Evolutionary conservation across 2,797 vertebrate genomes (phyloP), one percentile per base, ranked within the genome.

Genomic region (Rhinogobio ventralis): DNA sequence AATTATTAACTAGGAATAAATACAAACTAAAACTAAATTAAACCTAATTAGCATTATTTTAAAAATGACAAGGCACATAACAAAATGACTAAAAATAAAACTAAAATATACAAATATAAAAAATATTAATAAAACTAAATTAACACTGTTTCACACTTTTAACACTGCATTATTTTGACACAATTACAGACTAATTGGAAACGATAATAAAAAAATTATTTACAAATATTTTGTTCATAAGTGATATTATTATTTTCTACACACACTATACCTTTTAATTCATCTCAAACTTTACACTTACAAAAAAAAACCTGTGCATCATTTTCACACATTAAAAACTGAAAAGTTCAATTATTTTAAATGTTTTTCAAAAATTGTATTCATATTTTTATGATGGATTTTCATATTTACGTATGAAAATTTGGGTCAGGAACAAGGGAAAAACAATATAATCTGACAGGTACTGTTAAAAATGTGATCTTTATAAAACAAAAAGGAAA

Each of bases 221-320:
- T n/a, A n/a, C n/a, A n/a, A 3, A 7, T 13, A 14, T 42, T 23
- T 9, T 57, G 8, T 25, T 57, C 55, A 13, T 60, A 60, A 60
- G 57, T 25, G n/a, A 25, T 14, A 25, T 60, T 14, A 25, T 60
- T 25, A n/a, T 33, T 33, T 19, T 25, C 1, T 25, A 46, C 39
- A 15, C 7, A 15, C 0, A 45, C 45, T 13, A n/a, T 71, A 13
- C 13, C 20, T 69, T 42, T 69, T 45, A 45, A 45, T 45, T 71
- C 2, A 69, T 45, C 39, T 25, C 3, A 25, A 14, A 42, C 20
- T 14, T 39, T 69, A 7, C 1, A n/a, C 10, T 62, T 28, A 62
- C 11, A 13, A 60, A 13, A 23, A n/a, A 13, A n/a, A 0, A 0
- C 1, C 1, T 25, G 15, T 49, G 25, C n/a, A 28, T 49, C 2